Base-by-base conservation (phyloP, 2,797 vertebrate genomes). In the Ctenopoma multispine region DNA sequence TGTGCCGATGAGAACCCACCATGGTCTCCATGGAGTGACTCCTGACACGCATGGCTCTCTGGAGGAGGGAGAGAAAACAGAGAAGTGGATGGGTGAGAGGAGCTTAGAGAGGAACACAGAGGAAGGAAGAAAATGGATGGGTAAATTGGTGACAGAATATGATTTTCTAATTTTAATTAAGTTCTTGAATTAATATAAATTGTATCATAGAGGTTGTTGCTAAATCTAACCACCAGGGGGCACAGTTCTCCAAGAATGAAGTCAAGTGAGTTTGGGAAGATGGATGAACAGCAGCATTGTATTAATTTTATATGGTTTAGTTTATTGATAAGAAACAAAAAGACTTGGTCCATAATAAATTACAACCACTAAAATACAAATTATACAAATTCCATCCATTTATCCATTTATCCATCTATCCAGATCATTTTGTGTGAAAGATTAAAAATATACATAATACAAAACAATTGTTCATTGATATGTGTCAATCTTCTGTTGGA, bases 11-110 rank as follows among this genome's bases (percentile, higher is more conserved):
- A 60, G 96, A 95, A 57, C 96, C 95, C 87, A 97, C 97, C 97
- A 99, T 96, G 2, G 97, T 97, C 93, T 99, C 97, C 97, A 98
- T 98, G 80, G 97, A 99, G 89, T 99, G 97, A 84, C 97, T 99
- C 70, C 97, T 95, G 43, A 99, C 96, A 0, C 97, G 95, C 93
- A 99, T 98, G 71, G 97, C 97, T 90, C 97, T 96, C 97, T 99
- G 88, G 41, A 53, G 17, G 63, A n/a, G 3, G 7, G 11, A 63
- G 24, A 34, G 7, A 34, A 57, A 31, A 71, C 7, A 57, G 29
- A 63, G 7, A 43, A 17, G 15, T 4, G 41, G 6, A 50, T 11
- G 24, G 71, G 56, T 4, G 49, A 56, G 41, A 20, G 50, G 41
- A 55, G 63, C 6, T 29, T 5, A 36, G 2, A 38, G 36, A 51